Base-by-base conservation (phyloP, 2,888 invertebrate species). In the Ennomos erosarius region DNA sequence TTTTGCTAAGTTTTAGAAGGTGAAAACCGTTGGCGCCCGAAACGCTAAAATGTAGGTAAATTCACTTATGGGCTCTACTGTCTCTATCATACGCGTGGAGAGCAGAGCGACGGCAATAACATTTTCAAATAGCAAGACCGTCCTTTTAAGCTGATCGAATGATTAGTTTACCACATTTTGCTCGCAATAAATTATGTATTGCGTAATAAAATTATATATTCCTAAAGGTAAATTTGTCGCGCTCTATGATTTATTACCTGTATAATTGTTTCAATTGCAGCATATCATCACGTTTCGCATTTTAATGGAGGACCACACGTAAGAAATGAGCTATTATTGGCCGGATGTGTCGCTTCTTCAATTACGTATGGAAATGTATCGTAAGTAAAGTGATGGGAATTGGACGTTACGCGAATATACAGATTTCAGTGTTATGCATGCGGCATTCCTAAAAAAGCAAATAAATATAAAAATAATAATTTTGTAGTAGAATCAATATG, bases 221-320 rank as follows among this genome's bases (percentile, higher is more conserved):
- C 13, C 16, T 45, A 46, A 16, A 38, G 16, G 35, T 35, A 26
- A 39, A 13, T 63, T 55, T 49, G 50, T 11, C 57, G 34, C 46
- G 42, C 50, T 51, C 43, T 57, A 51, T 55, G 50, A 63, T 61
- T 56, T 48, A 55, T 52, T 46, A 45, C 43, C 53, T 36, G 43
- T 54, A 47, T 61, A 68, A 68, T 67, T 58, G 63, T 63, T 52
- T 58, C 64, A 58, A 63, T 63, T 51, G 59, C 59, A 10, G 26
- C 40, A 43, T 46, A 53, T 49, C 53, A 51, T 63, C 61, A 56
- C 64, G 55, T 37, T 11, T 34, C 13, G 47, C 54, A 57, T 48
- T 10, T 46, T 50, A 64, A 60, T 58, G 47, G 44, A 39, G 34
- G 64, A 64, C 64, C 62, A 62, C 64, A 64, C 67, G 56, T 40